These are phyloP conservation scores for Platycheirus rosarum DNA, from an alignment of 2,888 invertebrate genomes.

Conservation along the genomic window DNA sequence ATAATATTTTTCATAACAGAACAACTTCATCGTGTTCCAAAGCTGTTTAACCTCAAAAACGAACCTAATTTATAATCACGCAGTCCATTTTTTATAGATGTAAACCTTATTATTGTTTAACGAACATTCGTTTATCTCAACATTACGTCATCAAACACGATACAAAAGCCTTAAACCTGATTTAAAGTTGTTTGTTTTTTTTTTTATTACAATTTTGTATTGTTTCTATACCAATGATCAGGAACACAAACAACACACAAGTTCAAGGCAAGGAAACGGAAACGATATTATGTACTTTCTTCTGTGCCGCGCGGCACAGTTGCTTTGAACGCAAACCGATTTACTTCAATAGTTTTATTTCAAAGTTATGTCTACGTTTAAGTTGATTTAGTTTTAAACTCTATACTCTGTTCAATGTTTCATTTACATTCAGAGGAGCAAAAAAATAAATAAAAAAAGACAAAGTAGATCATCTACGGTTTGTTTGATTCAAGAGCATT, in stretches of 20 bases:
- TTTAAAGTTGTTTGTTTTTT: background rate
- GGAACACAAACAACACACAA: background rate
- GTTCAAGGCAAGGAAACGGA: background rate
- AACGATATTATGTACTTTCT: background rate
- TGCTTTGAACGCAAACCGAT: constrained; percentile 24
- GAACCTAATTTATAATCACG: no score
- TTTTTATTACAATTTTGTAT: no score
- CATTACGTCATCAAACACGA: background rate
- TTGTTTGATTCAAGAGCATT: background rate
- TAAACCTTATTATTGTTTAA: no score
- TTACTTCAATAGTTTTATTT: background rate
- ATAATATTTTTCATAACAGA: no score
- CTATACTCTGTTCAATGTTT: background rate
- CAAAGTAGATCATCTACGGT: background rate
- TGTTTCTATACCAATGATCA: background rate
- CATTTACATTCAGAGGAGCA: background rate
- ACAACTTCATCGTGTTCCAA: no score
- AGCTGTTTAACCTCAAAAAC: no score
- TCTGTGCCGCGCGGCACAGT: background rate
- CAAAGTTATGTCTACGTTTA: background rate
- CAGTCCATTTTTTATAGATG: no score
- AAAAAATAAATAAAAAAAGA: no score
- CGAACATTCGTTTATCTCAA: no score
- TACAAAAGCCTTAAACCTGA: no score
- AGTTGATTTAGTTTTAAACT: background rate